A percentile compares a stretch with the other conserved stretches of the same genome.
phyloP scores from a whole-genome alignment of 2,113 vertebrate genomes.

The Argyrosomus japonicus region DNA sequence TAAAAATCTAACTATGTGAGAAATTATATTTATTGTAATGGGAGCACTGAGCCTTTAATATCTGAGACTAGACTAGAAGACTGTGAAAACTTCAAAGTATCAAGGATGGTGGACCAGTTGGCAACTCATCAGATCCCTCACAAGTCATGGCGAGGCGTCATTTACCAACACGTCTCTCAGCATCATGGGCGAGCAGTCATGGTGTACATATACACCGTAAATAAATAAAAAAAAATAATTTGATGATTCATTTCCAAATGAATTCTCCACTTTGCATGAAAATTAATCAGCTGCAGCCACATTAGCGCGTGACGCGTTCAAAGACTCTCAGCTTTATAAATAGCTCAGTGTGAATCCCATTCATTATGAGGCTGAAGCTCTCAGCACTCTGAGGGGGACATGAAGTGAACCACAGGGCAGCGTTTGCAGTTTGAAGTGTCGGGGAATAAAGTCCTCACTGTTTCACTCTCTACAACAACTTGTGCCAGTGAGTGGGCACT shows the following conservation, averaged over 20 bases:
- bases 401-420: slow-evolving; percentile 56
- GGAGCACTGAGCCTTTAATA: background rate
- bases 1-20: background rate
- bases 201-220: slow-evolving; percentile 13
- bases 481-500: slow-evolving; percentile 65
- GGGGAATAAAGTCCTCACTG: slow-evolving; percentile 77
- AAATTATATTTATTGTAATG: background rate
- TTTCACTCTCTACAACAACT: slow-evolving; percentile 56
- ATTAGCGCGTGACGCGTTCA: slow-evolving; percentile 11
- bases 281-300: slow-evolving; percentile 30
- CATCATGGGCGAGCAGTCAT: background rate
- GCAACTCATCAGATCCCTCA: slow-evolving; percentile 3
- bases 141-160: background rate
- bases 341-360: slow-evolving; percentile 46
- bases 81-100: background rate
- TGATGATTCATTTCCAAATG: slow-evolving; percentile 22
- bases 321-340: slow-evolving; percentile 45
- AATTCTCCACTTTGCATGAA: slow-evolving; percentile 14
- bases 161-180: background rate
- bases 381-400: slow-evolving; percentile 48
- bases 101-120: background rate
- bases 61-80: background rate
- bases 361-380: slow-evolving; percentile 52
- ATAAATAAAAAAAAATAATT: slow-evolving; percentile 11
- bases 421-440: slow-evolving; percentile 58